Conservation (phyloP, 2,888 invertebrate genomes). For the Parnassius mnemosyne region DNA sequence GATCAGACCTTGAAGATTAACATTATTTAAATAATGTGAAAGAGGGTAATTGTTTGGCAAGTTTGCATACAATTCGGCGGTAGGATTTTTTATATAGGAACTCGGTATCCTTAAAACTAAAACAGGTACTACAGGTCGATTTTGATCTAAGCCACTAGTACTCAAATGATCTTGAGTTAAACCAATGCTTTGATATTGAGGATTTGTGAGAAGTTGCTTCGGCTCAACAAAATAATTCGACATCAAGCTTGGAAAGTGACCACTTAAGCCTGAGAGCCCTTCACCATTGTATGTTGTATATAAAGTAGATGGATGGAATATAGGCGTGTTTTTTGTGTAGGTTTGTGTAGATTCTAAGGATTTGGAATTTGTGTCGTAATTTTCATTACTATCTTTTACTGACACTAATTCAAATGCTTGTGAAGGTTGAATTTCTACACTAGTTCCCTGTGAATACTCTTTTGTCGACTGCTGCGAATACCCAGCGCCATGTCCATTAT, state of each 20-base stretch:
- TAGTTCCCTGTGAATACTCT: conserved; percentile 46
- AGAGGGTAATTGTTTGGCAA: conserved; percentile 78
- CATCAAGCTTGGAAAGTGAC: conserved; percentile 72
- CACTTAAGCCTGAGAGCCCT: conserved; percentile 65
- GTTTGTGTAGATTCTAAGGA: conserved; percentile 35
- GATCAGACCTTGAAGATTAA: conserved; percentile 78
- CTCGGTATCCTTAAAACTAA: conserved; percentile 80
- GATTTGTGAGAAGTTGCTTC: conserved; percentile 63
- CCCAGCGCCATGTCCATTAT: conserved; percentile 35
- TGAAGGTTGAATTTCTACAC: conserved; percentile 81
- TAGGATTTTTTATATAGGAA: conserved; percentile 76
- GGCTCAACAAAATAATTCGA: conserved; percentile 71
- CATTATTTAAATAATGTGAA: conserved; percentile 74
- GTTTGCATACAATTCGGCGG: conserved; percentile 77
- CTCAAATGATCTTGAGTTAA: conserved; percentile 71
- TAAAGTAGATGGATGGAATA: conserved; percentile 52
- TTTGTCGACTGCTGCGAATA: conserved; percentile 34
- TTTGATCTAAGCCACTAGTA: conserved; percentile 56
- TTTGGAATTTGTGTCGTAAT: conserved; percentile 57
- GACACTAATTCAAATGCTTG: conserved; percentile 76
- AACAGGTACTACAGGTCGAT: conserved; percentile 78
- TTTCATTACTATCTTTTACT: conserved; percentile 52
- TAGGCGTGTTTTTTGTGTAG: conserved; percentile 45
- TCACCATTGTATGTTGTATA: conserved; percentile 75
- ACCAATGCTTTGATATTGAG: conserved; percentile 74